Base-by-base conservation (phyloP, 2,888 invertebrate species). In the Galeopsomyia nigrocyanea region DNA sequence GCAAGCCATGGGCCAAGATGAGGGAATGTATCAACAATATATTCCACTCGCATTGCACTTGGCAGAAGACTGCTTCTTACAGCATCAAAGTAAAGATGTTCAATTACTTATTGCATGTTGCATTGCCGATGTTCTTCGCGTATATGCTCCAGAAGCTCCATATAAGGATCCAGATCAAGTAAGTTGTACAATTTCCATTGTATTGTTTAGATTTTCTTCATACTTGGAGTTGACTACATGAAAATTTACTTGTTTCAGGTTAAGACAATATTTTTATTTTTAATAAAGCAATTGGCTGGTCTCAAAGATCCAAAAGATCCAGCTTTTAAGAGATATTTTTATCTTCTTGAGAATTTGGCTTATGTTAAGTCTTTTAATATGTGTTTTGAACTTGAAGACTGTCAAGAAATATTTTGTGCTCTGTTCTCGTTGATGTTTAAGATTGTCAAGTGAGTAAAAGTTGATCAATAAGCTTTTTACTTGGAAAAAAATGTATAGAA, bases 301-400 rank as follows among this genome's bases (percentile, higher is more conserved):
- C 90, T 99, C 26, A 95, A 95, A 83, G 97, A 98, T 88, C 97
- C 98, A 0, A 97, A 98, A 87, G 96, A 98, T 88, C 96, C 98
- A 3, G 96, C 97, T 2, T 99, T 98, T 88, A 98, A 98, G 87
- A 91, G 98, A 78, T 98, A 98, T 87, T 98, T 98, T 88, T 99
- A 99, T 87, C 89, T 99, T 63, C 88, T 99, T 71, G 98, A 99
- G 88, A 99, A 98, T 88, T 89, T 99, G 80, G 97, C 98, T 0
- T 98, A 97, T 87, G 98, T 98, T 50, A 99, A 99, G 87, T 97
- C 97, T 0, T 98, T 99, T 87, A 98, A 98, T 87, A 98, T 99
- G 94, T 98, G 98, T 87, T 96, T 98, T 84, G 98, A 99, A 86
- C 88, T 99, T 72, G 98, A 98, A 86, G 98, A 98, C 88, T 97